phyloP scores from a whole-genome alignment of 2,888 invertebrate genomes.

The Aphrophora alni region DNA sequence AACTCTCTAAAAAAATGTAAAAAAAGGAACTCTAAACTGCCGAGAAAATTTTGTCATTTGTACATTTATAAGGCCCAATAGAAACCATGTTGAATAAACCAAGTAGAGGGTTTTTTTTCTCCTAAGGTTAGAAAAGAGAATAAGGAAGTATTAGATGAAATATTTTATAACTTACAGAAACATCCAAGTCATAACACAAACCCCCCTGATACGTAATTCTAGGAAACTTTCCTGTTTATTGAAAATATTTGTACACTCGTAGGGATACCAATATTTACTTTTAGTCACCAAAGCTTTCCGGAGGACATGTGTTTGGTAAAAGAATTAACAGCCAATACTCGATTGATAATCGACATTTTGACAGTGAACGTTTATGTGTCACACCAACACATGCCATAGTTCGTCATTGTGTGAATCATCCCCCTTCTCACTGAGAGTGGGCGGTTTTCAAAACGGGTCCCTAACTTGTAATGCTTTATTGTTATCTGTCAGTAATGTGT shows the following conservation, averaged over 20 bases:
- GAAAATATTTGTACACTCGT: neutral
- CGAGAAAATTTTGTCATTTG: too few species aligned
- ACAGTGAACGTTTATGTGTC: neutral
- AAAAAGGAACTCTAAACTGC: too few species aligned
- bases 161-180: too few species aligned
- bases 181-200: too few species aligned
- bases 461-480: neutral
- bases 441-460: neutral
- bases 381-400: neutral
- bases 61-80: too few species aligned
- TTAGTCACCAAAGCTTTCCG: neutral
- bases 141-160: too few species aligned
- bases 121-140: too few species aligned
- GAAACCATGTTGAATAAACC: too few species aligned
- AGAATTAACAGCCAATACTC: neutral
- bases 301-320: neutral
- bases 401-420: constrained; percentile 5
- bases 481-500: neutral
- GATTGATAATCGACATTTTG: neutral
- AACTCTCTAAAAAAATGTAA: too few species aligned
- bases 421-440: neutral
- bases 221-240: too few species aligned
- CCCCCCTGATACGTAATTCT: too few species aligned
- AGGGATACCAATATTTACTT: neutral
- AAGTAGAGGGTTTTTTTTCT: too few species aligned